Evolutionary conservation across 2,797 vertebrate genomes (phyloP), one percentile per base, ranked within the genome.

Genomic region (Threskiornis aethiopicus): DNA sequence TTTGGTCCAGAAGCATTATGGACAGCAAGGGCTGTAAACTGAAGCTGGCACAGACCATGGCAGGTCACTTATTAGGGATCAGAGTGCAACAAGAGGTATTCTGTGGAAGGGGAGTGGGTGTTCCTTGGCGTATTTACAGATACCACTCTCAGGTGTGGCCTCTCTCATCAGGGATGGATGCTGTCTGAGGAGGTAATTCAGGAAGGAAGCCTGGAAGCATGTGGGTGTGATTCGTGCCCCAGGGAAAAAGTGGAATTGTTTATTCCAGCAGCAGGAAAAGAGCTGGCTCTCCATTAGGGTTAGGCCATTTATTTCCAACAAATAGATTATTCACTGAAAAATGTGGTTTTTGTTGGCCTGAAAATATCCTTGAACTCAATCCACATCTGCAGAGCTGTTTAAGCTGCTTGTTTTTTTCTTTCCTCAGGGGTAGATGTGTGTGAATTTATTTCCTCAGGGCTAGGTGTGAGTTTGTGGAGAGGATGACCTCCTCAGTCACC

Each of bases 131-230:
- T 71, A n/a, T 90, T 90, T 72, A 62, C 87, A 93, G 95, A 96
- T 96, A 92, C 90, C 95, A 54, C 84, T 94, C 78, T 97, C 91
- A 95, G 97, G 95, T 97, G 96, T 95, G 96, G 93, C 84, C 82
- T 20, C 71, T 87, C 84, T 89, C 88, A 81, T 92, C 88, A 49
- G 94, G 67, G 73, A 61, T 85, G 86, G 90, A 85, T 5, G 16
- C 65, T 72, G 62, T 55, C 69, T 86, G 79, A 96, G 76, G 84
- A 96, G 76, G 84, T 76, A 91, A 89, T 89, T 95, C 84, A 88
- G 92, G 93, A 96, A 94, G 93, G 89, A 97, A 96, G 79, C 65
- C 80, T 90, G 78, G 71, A 94, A 94, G 75, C 92, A 87, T 75
- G 89, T 95, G 94, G 93, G 96, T 94, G 93, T 95, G 87, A 93